Evolutionary conservation across 2,113 vertebrate genomes (phyloP), one percentile per base, ranked within the genome.

Genomic region (Steatornis caripensis): DNA sequence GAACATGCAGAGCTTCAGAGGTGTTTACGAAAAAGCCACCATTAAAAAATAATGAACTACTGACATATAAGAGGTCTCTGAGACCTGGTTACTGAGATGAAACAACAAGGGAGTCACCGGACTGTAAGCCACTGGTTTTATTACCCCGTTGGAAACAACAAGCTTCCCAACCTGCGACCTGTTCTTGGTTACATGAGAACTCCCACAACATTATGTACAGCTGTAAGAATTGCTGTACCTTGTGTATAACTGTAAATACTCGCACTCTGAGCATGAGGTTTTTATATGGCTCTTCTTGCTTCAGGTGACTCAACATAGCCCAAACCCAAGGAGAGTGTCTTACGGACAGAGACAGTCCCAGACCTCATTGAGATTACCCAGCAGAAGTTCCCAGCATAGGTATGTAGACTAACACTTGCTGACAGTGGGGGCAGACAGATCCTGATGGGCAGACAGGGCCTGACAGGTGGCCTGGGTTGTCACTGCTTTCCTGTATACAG

Each of bases 51-150:
- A 95, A 77, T 55, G 45, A 86, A 58, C 55, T 85, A 51, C n/a
- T 66, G n/a, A 60, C 32, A 43, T 32, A 57, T 20, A 86, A 79
- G 70, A 84, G 61, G 39, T 89, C 48, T 75, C 49, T 41, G 55
- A 76, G 77, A 89, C 53, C 43, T 78, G 48, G 24, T 72, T 60
- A 91, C 53, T 84, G 55, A 88, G 78, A 21, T 72, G 76, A 95
- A 95, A 84, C 94, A 71, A 93, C 64, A 93, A 89, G 81, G 83
- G 88, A 94, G 34, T 87, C 75, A 76, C 70, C 66, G 76, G 60
- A 83, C 37, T 75, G 37, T 34, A 86, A 86, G 66, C 46, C 71
- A 87, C 32, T 68, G 66, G 29, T 75, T 97, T 95, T 95, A 89
- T 83, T 70, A 83, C 49, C 34, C 41, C 27, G 45, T 24, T 83